A percentile compares a stretch with the other conserved stretches of the same genome.
phyloP scores from a whole-genome alignment of 2,113 vertebrate species.

The Menura novaehollandiae region DNA sequence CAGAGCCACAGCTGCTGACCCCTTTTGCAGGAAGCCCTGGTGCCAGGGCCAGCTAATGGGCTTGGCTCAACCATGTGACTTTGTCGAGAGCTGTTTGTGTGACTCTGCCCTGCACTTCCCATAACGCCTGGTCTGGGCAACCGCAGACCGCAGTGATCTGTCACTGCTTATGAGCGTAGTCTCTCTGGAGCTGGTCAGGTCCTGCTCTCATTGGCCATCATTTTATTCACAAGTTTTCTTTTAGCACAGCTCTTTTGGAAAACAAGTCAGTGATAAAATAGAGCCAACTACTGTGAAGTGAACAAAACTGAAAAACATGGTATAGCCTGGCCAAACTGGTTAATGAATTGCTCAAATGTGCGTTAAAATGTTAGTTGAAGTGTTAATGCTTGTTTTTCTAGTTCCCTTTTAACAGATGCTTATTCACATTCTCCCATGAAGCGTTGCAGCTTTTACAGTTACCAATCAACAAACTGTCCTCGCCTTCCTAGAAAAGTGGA shows the following conservation, averaged over 20 bases:
- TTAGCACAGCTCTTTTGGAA: neutral
- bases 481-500: neutral
- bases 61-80: neutral
- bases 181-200: neutral
- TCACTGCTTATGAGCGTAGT: neutral
- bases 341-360: neutral
- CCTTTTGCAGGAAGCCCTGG: neutral
- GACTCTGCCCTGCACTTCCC: neutral
- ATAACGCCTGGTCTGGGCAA: rapidly evolving
- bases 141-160: rapidly evolving
- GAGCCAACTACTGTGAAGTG: neutral
- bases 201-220: neutral
- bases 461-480: neutral
- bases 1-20: neutral
- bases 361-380: neutral
- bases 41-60: neutral
- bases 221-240: neutral
- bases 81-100: neutral
- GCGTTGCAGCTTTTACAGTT: neutral
- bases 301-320: neutral
- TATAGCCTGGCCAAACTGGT: neutral
- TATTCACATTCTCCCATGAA: neutral
- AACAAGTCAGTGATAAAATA: neutral
- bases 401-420: neutral
- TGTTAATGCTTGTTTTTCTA: neutral